These are phyloP conservation scores for Sebastes baramenuke DNA, from an alignment of 2,797 vertebrate species.

Conservation along the genomic window DNA sequence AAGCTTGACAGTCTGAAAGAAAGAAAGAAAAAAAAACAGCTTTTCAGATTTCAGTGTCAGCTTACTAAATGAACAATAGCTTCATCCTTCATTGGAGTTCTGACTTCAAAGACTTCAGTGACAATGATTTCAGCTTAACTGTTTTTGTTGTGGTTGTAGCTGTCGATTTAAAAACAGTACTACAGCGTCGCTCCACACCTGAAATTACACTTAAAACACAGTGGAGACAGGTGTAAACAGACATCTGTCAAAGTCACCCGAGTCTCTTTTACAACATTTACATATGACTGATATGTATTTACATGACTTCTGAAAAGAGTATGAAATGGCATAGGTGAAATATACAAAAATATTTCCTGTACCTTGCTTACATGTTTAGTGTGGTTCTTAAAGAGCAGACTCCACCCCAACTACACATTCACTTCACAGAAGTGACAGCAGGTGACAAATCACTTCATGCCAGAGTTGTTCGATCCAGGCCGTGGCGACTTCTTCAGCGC, in stretches of 20 bases:
- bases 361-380: conserved; percentile 76
- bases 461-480: conserved; percentile 56
- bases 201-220: conserved; percentile 66
- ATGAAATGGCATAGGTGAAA: conserved; percentile 82
- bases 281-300: conserved; percentile 73
- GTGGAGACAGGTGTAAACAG: conserved; percentile 71
- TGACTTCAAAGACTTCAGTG: conserved; percentile 58
- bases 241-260: conserved; percentile 59
- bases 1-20: conserved; percentile 33
- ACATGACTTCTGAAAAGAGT: conserved; percentile 73
- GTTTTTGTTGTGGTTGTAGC: conserved; percentile 44
- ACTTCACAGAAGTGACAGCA: conserved; percentile 87
- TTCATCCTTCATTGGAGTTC: conserved; percentile 70
- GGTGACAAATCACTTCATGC: conserved; percentile 74
- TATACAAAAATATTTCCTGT: conserved; percentile 85
- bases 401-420: conserved; percentile 58
- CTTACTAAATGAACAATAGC: conserved; percentile 55
- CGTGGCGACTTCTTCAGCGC: conserved; percentile 36
- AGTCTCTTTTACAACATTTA: conserved; percentile 69
- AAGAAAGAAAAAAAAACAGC: conserved; percentile 17
- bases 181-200: conserved; percentile 65
- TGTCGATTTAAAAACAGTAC: conserved; percentile 49
- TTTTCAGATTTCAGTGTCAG: conserved; percentile 67
- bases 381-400: conserved; percentile 62
- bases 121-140: conserved; percentile 55